Evolutionary conservation across 2,113 vertebrate species (phyloP).

Genomic region (Phrynocephalus versicolor): DNA sequence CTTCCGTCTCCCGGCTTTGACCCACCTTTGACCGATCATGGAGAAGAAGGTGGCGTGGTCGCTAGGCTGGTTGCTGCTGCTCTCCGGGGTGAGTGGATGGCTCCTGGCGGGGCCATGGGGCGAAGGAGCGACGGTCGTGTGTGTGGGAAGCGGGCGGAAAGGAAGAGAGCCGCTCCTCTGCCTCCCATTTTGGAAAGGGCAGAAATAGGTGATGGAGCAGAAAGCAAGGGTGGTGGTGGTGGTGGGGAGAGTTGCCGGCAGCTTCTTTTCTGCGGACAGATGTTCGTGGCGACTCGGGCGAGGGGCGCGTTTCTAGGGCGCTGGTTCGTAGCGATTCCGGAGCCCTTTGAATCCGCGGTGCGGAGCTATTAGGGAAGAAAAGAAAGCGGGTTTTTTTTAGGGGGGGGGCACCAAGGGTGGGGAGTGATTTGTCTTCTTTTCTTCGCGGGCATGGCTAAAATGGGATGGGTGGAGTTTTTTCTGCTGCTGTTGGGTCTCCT

Average conservation of each 20-base stretch:
- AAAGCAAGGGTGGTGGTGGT: no score
- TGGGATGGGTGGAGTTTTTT: neutral
- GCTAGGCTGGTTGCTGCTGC: conserved; percentile 45
- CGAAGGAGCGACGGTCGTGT: no score
- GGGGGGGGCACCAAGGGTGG: neutral
- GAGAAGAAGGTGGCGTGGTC: conserved; percentile 26
- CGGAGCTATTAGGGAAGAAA: conserved; percentile 46
- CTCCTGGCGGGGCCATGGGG: neutral
- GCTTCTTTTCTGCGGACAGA: no score
- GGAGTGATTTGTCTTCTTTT: no score
- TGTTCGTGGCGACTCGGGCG: no score
- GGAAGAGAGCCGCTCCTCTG: neutral
- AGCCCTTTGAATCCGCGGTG: neutral
- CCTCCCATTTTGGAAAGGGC: neutral
- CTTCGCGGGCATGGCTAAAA: neutral
- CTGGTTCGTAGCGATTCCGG: no score
- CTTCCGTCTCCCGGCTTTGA: neutral
- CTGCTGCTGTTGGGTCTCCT: neutral
- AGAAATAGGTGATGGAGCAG: neutral
- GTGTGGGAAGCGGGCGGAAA: neutral
- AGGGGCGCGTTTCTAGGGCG: no score
- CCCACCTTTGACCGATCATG: conserved; percentile 1
- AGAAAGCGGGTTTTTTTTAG: no score
- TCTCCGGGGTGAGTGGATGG: conserved; percentile 61
- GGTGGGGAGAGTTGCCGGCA: no score